phyloP scores from a whole-genome alignment of 2,113 vertebrate genomes.

The Protomyctophum bolini region DNA sequence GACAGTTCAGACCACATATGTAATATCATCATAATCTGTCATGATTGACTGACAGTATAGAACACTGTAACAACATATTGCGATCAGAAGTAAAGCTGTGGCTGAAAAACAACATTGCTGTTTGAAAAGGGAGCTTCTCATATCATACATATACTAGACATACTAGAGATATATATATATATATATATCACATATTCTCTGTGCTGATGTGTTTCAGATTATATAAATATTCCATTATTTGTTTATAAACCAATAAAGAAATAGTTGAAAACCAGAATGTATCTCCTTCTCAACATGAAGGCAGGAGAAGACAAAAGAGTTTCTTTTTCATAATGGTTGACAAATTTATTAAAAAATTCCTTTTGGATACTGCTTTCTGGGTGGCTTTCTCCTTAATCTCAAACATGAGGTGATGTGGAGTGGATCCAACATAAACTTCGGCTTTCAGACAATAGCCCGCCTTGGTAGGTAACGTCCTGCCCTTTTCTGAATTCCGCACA shows the following conservation, averaged over 20 bases:
- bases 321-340: slow-evolving; percentile 41
- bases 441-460: slow-evolving; percentile 61
- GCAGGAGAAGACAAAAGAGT: slow-evolving; percentile 10
- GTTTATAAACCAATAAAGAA: too few relatives aligned
- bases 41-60: too few relatives aligned
- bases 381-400: slow-evolving; percentile 71
- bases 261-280: too few relatives aligned
- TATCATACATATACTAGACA: too few relatives aligned
- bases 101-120: too few relatives aligned
- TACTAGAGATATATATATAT: too few relatives aligned
- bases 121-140: too few relatives aligned
- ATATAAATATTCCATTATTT: too few relatives aligned
- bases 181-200: too few relatives aligned
- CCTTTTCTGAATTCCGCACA: slow-evolving; percentile 42
- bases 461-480: slow-evolving; percentile 57
- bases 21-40: background rate
- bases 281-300: slow-evolving; percentile 16
- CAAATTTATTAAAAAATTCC: slow-evolving; percentile 77
- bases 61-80: too few relatives aligned
- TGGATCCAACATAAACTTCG: slow-evolving; percentile 62
- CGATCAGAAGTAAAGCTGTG: too few relatives aligned
- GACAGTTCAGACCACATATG: background rate
- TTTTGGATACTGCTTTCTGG: slow-evolving; percentile 67
- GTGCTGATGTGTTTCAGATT: too few relatives aligned
- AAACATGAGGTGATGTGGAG: slow-evolving; percentile 74